These are phyloP conservation scores for Phania funesta DNA, from an alignment of 2,888 invertebrate species.

Conservation along the genomic window DNA sequence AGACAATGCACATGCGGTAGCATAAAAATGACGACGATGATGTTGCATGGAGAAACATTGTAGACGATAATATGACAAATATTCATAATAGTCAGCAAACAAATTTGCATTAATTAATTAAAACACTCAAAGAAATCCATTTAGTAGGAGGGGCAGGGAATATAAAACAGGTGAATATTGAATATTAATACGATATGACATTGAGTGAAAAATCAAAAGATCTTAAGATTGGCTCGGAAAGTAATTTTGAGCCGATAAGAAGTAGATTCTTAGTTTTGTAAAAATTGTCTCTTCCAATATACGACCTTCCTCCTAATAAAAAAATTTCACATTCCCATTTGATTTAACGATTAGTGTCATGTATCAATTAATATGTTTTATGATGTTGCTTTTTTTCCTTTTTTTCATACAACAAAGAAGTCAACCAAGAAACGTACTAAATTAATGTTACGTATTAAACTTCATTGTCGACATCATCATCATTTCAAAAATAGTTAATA, in stretches of 20 bases:
- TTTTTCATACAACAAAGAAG: neutral
- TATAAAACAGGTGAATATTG: neutral
- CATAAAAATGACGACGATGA: slow-evolving; percentile 19
- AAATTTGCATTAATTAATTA: slow-evolving; percentile 61
- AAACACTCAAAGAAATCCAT: neutral
- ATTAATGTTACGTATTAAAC: slow-evolving; percentile 35
- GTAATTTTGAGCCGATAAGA: too few species aligned
- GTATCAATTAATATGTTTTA: slow-evolving; percentile 45
- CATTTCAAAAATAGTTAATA: slow-evolving; percentile 2
- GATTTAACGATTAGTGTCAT: neutral
- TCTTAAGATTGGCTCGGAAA: too few species aligned
- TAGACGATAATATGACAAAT: slow-evolving; percentile 53
- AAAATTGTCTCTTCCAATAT: too few species aligned
- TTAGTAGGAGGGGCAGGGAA: neutral
- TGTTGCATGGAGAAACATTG: slow-evolving; percentile 17
- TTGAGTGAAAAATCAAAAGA: too few species aligned
- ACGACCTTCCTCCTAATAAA: too few species aligned
- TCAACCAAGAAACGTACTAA: neutral
- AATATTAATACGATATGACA: too few species aligned
- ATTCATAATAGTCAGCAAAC: slow-evolving; percentile 59
- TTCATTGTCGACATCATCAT: slow-evolving; percentile 4
- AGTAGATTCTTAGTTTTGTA: too few species aligned
- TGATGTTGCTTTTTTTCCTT: slow-evolving; percentile 5
- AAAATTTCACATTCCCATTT: too few species aligned
- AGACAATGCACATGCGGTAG: slow-evolving; percentile 26